These are phyloP conservation scores for Epizoanthus rinbou DNA, from an alignment of 92 coral and sea anemone species.

Conservation along the genomic window DNA sequence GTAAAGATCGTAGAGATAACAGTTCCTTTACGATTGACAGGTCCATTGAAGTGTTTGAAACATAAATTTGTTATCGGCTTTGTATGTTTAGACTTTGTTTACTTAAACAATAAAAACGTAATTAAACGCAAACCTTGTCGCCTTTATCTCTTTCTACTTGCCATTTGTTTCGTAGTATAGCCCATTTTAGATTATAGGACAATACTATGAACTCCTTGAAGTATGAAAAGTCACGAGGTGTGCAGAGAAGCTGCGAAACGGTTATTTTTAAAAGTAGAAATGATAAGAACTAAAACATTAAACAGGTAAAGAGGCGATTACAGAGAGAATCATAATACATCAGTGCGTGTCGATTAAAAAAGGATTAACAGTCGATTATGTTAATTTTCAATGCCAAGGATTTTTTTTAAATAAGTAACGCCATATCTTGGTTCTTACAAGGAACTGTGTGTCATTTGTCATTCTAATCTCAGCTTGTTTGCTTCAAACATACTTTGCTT, in stretches of 20 bases:
- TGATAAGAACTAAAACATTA: no score
- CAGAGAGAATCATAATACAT: neutral
- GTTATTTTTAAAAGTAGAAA: no score
- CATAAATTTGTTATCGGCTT: neutral
- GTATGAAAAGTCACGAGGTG: no score
- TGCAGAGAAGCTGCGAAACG: no score
- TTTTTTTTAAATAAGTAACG: no score
- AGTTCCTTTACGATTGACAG: neutral
- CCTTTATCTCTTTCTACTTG: neutral
- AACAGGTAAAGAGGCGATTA: no score
- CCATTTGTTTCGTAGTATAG: neutral
- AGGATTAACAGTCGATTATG: neutral
- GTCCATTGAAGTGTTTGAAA: neutral
- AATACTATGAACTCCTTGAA: no score
- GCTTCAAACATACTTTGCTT: no score
- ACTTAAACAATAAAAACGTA: neutral
- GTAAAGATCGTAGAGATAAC: no score
- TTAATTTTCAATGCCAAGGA: neutral
- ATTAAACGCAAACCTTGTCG: neutral
- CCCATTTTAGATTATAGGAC: neutral
- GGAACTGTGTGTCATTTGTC: no score
- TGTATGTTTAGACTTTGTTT: neutral
- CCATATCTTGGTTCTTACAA: no score
- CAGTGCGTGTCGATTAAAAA: neutral
- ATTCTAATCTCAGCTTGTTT: no score